Evolutionary conservation across 23 tunicate species (phyloP).

Genomic region (Phallusia fumigata): DNA sequence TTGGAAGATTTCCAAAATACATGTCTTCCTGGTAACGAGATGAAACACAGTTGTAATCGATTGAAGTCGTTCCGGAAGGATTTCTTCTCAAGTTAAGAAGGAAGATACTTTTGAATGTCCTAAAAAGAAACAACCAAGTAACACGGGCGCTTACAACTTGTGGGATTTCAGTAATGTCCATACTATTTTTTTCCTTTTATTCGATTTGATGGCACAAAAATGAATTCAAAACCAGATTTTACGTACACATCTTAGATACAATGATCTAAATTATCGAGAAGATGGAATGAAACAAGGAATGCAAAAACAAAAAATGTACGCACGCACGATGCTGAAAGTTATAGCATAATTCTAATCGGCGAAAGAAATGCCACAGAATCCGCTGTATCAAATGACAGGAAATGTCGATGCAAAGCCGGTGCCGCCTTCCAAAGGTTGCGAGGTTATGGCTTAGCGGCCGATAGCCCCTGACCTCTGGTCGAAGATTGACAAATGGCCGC

Average conservation of each 20-base stretch:
- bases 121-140: background rate
- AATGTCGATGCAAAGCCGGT: background rate
- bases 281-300: too few species aligned
- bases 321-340: too few species aligned
- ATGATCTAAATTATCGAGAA: too few species aligned
- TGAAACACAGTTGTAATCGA: background rate
- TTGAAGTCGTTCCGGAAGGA: background rate
- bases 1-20: background rate
- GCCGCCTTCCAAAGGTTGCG: too few species aligned
- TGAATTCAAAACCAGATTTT: too few species aligned
- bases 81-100: background rate
- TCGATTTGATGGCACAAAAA: too few species aligned
- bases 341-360: too few species aligned
- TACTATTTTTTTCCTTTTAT: too few species aligned
- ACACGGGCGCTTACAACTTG: too few species aligned
- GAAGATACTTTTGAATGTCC: background rate
- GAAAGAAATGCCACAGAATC: background rate
- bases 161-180: too few species aligned
- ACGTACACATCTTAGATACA: too few species aligned
- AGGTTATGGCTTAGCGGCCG: background rate
- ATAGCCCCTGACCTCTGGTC: background rate
- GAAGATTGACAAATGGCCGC: background rate
- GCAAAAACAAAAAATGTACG: too few species aligned
- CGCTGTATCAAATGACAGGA: background rate
- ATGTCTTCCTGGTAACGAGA: background rate